A percentile compares a stretch with the other conserved stretches of the same genome.
These are phyloP conservation scores for Tetraodon nigroviridis DNA, from an alignment of 2,113 vertebrate genomes.

Conservation along the genomic window DNA sequence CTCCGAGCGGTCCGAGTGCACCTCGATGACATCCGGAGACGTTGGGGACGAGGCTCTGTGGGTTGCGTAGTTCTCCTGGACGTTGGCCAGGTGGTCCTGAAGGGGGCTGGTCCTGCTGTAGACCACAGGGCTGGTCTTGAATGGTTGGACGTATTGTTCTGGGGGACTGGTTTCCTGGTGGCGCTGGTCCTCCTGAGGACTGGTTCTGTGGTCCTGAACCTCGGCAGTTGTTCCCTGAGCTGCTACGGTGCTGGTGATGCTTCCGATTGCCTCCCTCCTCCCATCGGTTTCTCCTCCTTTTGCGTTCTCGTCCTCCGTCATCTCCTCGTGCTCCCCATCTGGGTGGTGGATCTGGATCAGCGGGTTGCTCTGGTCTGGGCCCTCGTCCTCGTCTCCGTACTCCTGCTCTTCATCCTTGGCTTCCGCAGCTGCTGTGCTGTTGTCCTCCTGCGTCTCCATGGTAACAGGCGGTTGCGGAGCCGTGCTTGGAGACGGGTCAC, in stretches of 20 bases:
- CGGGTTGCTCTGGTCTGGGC: constrained; percentile 49
- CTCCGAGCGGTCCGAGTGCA: constrained; percentile 82
- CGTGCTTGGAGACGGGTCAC: constrained; percentile 22
- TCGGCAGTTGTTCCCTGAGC: constrained; percentile 67
- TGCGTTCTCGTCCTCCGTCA: constrained; percentile 53
- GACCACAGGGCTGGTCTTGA: constrained; percentile 49
- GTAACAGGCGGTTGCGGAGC: constrained; percentile 42
- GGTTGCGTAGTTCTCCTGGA: constrained; percentile 49
- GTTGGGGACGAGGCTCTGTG: constrained; percentile 65
- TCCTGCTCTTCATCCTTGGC: constrained; percentile 56
- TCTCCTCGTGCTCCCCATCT: constrained; percentile 52
- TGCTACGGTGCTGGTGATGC: constrained; percentile 65
- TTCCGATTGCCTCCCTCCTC: constrained; percentile 28
- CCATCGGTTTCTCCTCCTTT: too few species aligned
- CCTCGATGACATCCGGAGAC: constrained; percentile 81
- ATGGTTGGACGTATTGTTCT: constrained; percentile 41
- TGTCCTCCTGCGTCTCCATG: constrained; percentile 55
- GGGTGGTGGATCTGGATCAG: constrained; percentile 43
- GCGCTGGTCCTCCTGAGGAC: constrained; percentile 49
- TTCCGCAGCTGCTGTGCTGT: constrained; percentile 48
- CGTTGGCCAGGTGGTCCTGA: constrained; percentile 54
- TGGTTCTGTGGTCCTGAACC: constrained; percentile 43
- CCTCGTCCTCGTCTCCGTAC: constrained; percentile 45
- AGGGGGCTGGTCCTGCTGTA: constrained; percentile 65
- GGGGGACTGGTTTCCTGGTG: constrained; percentile 23